Base-by-base conservation (phyloP, 2,888 invertebrate genomes). In the Rhingia campestris region DNA sequence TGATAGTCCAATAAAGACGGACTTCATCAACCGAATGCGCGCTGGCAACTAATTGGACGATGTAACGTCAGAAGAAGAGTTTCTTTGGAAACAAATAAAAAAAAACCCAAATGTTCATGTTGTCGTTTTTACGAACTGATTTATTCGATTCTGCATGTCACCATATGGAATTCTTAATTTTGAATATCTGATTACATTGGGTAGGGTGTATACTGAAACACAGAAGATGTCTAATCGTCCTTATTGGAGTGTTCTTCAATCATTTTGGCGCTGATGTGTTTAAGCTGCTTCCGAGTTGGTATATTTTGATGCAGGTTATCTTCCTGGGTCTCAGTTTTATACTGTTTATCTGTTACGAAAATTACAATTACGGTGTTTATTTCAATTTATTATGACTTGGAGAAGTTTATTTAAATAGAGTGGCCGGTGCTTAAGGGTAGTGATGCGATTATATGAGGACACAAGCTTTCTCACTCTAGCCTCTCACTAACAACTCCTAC, bases 201-300 rank as follows among this genome's bases (percentile, higher is more conserved):
- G 6, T 6, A 22, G 5, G 6, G 30, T 39, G n/a, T 30, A 58
- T 37, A 49, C 9, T 32, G 64, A 9, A 37, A 12, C 14, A 33
- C 14, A 22, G 14, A 30, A 39, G 61, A 61, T 76, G 30, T 32
- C 14, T 87, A 89, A 63, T 90, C 90, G 2, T 90, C 89, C 66
- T 88, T 88, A 64, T 91, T 91, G 9, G 88, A 88, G n/a, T 88
- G 85, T 56, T 90, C 89, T 61, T 91, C 91, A 22, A 91, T 87
- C 30, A 90, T 85, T 86, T 90, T 90, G 39, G 88, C 88, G 86
- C 91, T 91, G 37, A 88, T 87, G 4, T 88, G 86, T 87, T 91
- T 91, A 10, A 91, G 89, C 81, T 89, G 89, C 32, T 90, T 89
- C 32, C 91, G 90, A 86, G 88, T 91, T 2, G 89, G 90, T 6